These are phyloP conservation scores for Caenorhabditis angaria DNA, from an alignment of 2,888 invertebrate genomes.

Conservation along the genomic window DNA sequence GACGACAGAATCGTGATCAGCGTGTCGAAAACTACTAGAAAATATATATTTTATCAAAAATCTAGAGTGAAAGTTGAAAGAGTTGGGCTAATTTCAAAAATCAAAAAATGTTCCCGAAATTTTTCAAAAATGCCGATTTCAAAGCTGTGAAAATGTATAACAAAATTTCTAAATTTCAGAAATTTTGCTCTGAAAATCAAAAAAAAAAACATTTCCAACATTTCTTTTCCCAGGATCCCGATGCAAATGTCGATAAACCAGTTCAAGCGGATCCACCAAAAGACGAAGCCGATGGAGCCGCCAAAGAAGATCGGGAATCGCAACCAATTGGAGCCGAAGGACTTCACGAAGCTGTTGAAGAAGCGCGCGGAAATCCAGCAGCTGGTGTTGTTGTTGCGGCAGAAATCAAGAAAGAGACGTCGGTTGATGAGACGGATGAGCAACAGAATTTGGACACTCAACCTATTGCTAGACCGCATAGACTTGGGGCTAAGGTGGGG, in stretches of 20 bases:
- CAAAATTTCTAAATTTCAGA: too few relatives aligned
- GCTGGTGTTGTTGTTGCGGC: conserved; percentile 19
- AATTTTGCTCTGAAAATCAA: neutral
- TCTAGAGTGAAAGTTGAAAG: too few relatives aligned
- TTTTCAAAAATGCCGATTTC: too few relatives aligned
- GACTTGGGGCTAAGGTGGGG: conserved; percentile 26
- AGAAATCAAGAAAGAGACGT: conserved; percentile 35
- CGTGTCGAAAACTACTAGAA: too few relatives aligned
- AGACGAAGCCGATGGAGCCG: conserved; percentile 44
- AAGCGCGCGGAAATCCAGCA: conserved; percentile 39
- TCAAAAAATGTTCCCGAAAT: too few relatives aligned
- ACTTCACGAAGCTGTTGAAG: conserved; percentile 42
- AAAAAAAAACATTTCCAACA: neutral
- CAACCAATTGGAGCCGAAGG: conserved; percentile 38
- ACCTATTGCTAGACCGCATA: conserved; percentile 22
- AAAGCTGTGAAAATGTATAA: too few relatives aligned
- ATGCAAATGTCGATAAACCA: conserved; percentile 43
- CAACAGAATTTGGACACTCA: conserved; percentile 34
- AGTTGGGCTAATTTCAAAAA: too few relatives aligned
- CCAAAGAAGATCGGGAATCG: conserved; percentile 42
- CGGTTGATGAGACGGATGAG: conserved; percentile 27
- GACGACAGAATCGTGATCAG: too few relatives aligned
- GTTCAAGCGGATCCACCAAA: conserved; percentile 41
- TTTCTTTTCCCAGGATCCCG: conserved; percentile 22
- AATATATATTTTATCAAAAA: too few relatives aligned